A percentile compares a stretch with the other conserved stretches of the same genome.
Conservation (phyloP, 2,113 vertebrate species). For the Protobothrops flavoviridis region DNA sequence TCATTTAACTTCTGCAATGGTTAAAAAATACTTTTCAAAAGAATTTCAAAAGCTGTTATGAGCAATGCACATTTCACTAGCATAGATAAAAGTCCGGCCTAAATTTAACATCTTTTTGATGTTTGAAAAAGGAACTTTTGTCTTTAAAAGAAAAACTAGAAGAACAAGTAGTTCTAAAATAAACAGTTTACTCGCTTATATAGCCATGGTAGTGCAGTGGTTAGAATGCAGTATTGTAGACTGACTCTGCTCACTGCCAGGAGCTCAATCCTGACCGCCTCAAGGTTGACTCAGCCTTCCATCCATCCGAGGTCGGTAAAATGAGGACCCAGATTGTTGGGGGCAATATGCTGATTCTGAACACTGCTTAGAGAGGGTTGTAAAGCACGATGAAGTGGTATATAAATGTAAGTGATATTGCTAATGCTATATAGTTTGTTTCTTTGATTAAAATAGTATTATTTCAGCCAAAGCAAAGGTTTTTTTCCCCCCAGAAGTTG, state of each 20-base stretch:
- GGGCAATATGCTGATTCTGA: neutral
- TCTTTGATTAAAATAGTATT: slow-evolving; percentile 47
- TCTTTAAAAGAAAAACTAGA: slow-evolving; percentile 39
- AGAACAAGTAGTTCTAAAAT: neutral
- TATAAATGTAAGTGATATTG: neutral
- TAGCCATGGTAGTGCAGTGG: neutral
- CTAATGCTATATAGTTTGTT: slow-evolving; percentile 35
- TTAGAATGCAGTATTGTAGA: neutral
- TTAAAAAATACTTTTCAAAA: neutral
- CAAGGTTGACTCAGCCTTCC: neutral
- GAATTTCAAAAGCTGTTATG: neutral
- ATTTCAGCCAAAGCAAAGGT: slow-evolving; percentile 43
- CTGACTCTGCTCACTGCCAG: neutral
- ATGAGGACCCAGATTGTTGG: neutral
- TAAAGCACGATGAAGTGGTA: neutral
- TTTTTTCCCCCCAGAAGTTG: slow-evolving; percentile 21
- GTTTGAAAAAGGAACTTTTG: neutral
- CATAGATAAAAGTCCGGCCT: neutral
- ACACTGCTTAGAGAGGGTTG: neutral
- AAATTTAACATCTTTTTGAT: neutral
- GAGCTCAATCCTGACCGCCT: neutral
- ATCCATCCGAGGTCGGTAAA: neutral
- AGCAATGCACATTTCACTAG: neutral
- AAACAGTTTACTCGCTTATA: neutral
- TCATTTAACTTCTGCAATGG: neutral